Base-by-base conservation (phyloP, 1,140 invertebrate species). In the Archegozetes longisetosus region DNA sequence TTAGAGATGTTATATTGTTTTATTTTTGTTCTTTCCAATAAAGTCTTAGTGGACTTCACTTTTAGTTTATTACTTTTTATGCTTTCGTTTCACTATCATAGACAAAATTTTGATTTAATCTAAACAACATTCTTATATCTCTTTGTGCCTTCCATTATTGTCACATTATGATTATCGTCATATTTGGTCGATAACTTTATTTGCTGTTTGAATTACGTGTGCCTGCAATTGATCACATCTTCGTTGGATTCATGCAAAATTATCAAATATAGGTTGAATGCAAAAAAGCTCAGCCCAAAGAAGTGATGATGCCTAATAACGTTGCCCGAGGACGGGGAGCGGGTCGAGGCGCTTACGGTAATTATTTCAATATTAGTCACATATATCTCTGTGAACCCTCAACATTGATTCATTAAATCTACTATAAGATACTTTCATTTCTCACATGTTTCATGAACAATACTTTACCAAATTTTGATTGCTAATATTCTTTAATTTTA, bases 211-310 rank as follows among this genome's bases (percentile, higher is more conserved):
- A n/a, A n/a, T n/a, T n/a, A n/a, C n/a, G n/a, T n/a, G n/a, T n/a
- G n/a, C n/a, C n/a, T n/a, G n/a, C n/a, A n/a, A n/a, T n/a, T n/a
- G n/a, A n/a, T 29, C n/a, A 25, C 26, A 26, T 22, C 0, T 17
- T 13, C 53, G 3, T 46, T 12, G 17, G 13, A 55, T 46, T 22
- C 3, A 59, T 48, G 9, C 13, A 20, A 13, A 3, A 58, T 72
- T 72, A 66, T 68, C 71, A 82, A 76, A 56, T 66, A 26, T 79
- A 97, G 92, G 92, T 97, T 75, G 92, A 98, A 80, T 96, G 92
- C 79, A 97, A 97, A 83, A 96, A 97, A 78, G 93, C 93, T 71
- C 93, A 98, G 75, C 93, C 93, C 59, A 98, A 98, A 80, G 93
- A 98, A 80, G 92, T 98, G 68, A 97, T 98, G 92, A 82, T 95